phyloP scores from a whole-genome alignment of 2,888 invertebrate genomes.

The Caenorhabditis sp. region DNA sequence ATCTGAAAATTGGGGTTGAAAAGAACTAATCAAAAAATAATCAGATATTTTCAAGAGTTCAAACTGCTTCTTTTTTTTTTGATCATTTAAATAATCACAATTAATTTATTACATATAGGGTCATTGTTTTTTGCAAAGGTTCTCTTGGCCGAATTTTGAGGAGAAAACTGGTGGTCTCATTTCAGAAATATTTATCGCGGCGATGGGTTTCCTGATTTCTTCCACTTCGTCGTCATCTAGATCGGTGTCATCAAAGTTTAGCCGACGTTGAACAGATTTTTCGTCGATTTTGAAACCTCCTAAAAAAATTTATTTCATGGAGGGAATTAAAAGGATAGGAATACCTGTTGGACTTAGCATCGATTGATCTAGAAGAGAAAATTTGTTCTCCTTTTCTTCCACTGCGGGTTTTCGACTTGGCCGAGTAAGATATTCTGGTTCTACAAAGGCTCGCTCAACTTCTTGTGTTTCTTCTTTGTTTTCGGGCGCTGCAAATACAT shows the following conservation, averaged over 20 bases:
- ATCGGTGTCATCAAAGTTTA: slow-evolving; percentile 26
- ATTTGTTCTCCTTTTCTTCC: slow-evolving; percentile 5
- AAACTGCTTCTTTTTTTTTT: not conserved
- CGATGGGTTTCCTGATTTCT: not conserved
- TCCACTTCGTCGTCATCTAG: slow-evolving; percentile 16
- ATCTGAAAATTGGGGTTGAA: not conserved
- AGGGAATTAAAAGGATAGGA: not conserved
- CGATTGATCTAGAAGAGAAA: not conserved
- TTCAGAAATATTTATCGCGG: too few relatives aligned
- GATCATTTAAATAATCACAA: not conserved
- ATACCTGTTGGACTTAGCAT: not conserved
- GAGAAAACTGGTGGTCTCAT: slow-evolving; percentile 21
- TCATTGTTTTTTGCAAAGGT: slow-evolving; percentile 5
- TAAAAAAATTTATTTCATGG: slow-evolving; percentile 9
- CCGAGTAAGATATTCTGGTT: slow-evolving; percentile 19
- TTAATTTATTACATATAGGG: not conserved
- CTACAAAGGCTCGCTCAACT: not conserved
- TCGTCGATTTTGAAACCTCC: slow-evolving; percentile 12
- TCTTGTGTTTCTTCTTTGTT: not conserved
- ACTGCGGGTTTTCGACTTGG: not conserved
- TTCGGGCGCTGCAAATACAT: slow-evolving; percentile 14
- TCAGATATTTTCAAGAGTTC: not conserved
- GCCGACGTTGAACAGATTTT: not conserved
- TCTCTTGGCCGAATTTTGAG: slow-evolving; percentile 9
- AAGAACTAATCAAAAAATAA: not conserved